Conservation (phyloP, 2,888 invertebrate species). For the Meiosimyza decipiens region DNA sequence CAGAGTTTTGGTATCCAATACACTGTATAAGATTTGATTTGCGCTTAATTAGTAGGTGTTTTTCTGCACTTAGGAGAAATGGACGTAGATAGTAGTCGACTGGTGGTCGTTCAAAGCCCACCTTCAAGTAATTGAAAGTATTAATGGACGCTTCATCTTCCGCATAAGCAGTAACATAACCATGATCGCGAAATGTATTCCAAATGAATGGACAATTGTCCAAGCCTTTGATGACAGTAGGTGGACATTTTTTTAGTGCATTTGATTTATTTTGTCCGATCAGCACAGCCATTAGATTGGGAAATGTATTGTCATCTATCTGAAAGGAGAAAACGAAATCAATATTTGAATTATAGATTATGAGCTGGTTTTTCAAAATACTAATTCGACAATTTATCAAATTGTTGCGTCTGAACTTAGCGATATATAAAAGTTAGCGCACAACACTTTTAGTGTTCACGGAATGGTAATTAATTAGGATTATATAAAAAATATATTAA, state of each 20-base stretch:
- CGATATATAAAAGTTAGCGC: too few species aligned
- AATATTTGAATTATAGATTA: not conserved
- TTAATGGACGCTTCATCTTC: slow-evolving; percentile 81
- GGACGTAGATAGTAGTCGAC: slow-evolving; percentile 86
- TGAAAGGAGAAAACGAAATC: slow-evolving; percentile 55
- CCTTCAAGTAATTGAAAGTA: slow-evolving; percentile 77
- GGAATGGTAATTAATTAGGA: too few species aligned
- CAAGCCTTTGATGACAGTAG: slow-evolving; percentile 69
- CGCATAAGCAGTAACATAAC: slow-evolving; percentile 83
- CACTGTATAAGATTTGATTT: slow-evolving; percentile 71
- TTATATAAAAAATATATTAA: too few species aligned
- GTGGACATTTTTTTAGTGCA: slow-evolving; percentile 69
- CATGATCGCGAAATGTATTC: slow-evolving; percentile 76
- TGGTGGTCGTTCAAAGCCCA: slow-evolving; percentile 78
- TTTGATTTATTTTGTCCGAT: slow-evolving; percentile 73
- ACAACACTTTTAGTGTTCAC: too few species aligned
- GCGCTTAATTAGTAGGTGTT: slow-evolving; percentile 68
- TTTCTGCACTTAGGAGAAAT: slow-evolving; percentile 76
- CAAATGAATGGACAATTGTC: slow-evolving; percentile 83
- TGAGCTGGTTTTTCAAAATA: too few species aligned
- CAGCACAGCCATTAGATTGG: slow-evolving; percentile 86
- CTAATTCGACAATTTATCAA: too few species aligned
- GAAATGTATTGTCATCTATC: slow-evolving; percentile 90
- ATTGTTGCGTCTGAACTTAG: too few species aligned
- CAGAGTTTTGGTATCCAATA: slow-evolving; percentile 72